Percentiles rank a stretch among this genome's conserved stretches.
phyloP scores from a whole-genome alignment of 2,113 vertebrate genomes.

The Equus quagga region DNA sequence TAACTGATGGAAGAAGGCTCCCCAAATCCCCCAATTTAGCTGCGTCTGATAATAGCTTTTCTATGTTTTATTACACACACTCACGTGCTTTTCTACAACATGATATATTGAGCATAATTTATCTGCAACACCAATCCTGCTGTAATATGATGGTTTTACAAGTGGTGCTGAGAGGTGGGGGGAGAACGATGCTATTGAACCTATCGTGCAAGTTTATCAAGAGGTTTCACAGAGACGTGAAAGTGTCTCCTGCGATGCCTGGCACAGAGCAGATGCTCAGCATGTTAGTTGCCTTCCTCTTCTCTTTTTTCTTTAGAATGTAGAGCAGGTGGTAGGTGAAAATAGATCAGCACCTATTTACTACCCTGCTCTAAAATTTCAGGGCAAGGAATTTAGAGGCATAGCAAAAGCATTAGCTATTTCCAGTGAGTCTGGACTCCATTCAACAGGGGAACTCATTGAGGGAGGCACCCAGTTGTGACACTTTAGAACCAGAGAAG shows the following conservation, averaged over 20 bases:
- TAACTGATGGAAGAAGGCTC: not conserved
- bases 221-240: not conserved
- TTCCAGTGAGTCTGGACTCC: not conserved
- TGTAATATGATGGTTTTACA: not conserved
- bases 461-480: not conserved
- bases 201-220: not conserved
- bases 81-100: not conserved
- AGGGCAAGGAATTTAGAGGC: not conserved
- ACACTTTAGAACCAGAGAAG: not conserved
- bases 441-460: not conserved
- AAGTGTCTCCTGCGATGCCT: not conserved
- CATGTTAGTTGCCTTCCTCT: not conserved
- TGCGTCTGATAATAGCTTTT: not conserved
- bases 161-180: not conserved
- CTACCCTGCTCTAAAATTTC: not conserved
- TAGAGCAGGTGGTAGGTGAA: slow-evolving; percentile 39
- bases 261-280: not conserved
- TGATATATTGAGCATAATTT: not conserved
- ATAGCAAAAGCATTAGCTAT: not conserved
- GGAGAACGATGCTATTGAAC: rapidly evolving
- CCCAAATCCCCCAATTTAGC: not conserved
- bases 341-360: slow-evolving; percentile 24
- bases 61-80: not conserved
- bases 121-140: not conserved
- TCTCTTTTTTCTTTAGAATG: not conserved